phyloP scores from a whole-genome alignment of 1,140 invertebrate genomes.

The Nasonia giraulti region DNA sequence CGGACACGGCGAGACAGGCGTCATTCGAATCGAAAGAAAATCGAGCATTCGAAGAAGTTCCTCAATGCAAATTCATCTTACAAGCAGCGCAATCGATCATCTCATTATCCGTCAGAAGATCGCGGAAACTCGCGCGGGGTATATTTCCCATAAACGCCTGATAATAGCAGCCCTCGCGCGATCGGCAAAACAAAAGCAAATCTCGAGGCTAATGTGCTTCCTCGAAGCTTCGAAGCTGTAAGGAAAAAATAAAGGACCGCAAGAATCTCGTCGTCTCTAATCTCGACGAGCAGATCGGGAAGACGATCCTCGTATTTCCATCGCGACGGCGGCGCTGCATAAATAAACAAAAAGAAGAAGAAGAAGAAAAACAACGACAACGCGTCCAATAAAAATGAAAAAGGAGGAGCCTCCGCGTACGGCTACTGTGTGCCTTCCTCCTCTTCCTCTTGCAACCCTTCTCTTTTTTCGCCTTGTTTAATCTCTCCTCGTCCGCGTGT shows the following conservation, averaged over 20 bases:
- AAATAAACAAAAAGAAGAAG: constrained; percentile 28
- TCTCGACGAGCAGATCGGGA: neutral
- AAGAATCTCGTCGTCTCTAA: constrained; percentile 7
- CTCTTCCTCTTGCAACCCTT: neutral
- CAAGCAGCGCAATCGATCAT: too few relatives aligned
- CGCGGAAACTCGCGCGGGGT: too few relatives aligned
- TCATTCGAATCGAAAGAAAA: neutral
- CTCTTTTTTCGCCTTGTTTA: constrained; percentile 1
- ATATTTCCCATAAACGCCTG: too few relatives aligned
- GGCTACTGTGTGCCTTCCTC: neutral
- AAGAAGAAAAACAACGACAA: neutral
- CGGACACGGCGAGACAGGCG: neutral
- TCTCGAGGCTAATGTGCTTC: neutral
- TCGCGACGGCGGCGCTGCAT: neutral
- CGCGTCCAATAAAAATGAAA: neutral
- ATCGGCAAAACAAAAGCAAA: constrained; percentile 1
- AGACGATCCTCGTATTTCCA: constrained; percentile 30
- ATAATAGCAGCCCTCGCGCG: too few relatives aligned
- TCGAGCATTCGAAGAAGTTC: neutral
- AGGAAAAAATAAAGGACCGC: neutral
- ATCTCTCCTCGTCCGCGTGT: constrained; percentile 30
- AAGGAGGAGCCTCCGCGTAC: neutral
- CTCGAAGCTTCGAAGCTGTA: neutral
- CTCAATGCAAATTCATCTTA: too few relatives aligned
- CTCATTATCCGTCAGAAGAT: too few relatives aligned